phyloP scores from a whole-genome alignment of 2,888 invertebrate species.

The Bellardia pandia region DNA sequence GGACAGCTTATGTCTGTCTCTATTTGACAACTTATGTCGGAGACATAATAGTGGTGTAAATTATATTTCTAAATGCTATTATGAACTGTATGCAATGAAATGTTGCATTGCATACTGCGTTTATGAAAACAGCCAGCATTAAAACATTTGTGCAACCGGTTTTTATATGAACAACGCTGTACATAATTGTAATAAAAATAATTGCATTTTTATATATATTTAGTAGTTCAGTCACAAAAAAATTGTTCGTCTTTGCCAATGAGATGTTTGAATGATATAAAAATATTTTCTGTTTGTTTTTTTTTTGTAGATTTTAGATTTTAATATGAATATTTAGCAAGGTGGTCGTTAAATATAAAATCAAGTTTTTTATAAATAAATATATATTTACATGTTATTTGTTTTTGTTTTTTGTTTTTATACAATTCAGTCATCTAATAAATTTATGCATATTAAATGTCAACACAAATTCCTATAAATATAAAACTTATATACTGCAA shows the following conservation, averaged over 20 bases:
- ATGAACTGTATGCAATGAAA: too few species aligned
- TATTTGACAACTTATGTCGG: too few species aligned
- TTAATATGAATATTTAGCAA: background rate
- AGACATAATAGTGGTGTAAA: too few species aligned
- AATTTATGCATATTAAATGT: constrained; percentile 63
- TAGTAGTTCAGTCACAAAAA: background rate
- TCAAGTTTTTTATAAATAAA: background rate
- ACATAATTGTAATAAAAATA: constrained; percentile 57
- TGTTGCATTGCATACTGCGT: too few species aligned
- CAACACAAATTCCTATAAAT: constrained; percentile 48
- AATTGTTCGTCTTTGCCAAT: background rate
- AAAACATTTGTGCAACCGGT: too few species aligned
- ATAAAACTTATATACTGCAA: constrained; percentile 26
- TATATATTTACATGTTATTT: background rate
- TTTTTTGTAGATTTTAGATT: background rate
- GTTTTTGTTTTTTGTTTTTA: background rate
- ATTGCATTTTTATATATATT: constrained; percentile 43
- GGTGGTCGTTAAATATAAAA: constrained; percentile 21
- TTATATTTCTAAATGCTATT: too few species aligned
- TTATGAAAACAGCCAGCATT: too few species aligned
- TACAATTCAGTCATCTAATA: constrained; percentile 2
- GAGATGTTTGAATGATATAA: constrained; percentile 42
- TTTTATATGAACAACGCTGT: too few species aligned
- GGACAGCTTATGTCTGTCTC: too few species aligned
- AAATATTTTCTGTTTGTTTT: constrained; percentile 15